phyloP scores from a whole-genome alignment of 2,888 invertebrate genomes.

The Drosophila longiperda region DNA sequence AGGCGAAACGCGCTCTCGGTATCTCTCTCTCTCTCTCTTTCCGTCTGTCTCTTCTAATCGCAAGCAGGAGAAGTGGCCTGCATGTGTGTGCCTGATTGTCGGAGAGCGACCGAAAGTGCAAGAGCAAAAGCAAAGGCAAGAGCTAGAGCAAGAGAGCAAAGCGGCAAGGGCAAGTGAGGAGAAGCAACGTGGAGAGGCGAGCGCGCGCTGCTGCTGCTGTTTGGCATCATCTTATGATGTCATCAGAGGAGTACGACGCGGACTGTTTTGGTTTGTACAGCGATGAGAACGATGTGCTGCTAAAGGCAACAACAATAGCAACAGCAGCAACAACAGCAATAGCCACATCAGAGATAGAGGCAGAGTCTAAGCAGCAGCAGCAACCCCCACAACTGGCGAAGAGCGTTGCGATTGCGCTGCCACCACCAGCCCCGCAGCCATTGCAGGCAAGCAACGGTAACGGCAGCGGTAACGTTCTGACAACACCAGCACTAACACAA shows the following conservation, averaged over 20 bases:
- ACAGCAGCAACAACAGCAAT: conserved; percentile 84
- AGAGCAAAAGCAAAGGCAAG: conserved; percentile 30
- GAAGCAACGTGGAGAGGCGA: conserved; percentile 65
- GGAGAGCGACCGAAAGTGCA: conserved; percentile 54
- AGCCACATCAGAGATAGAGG: conserved; percentile 38
- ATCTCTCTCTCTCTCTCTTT: conserved; percentile 12
- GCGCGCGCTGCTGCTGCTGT: conserved; percentile 85
- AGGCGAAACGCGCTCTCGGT: conserved; percentile 46
- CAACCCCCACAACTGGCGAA: conserved; percentile 54
- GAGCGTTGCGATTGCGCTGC: conserved; percentile 43
- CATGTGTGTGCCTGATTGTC: conserved; percentile 47
- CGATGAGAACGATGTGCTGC: conserved; percentile 92
- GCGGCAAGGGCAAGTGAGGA: conserved; percentile 12
- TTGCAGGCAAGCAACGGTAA: conserved; percentile 61
- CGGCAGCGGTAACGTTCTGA: conserved; percentile 47
- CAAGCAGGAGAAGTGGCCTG: conserved; percentile 55
- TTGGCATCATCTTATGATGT: conserved; percentile 93
- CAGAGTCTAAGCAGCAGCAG: conserved; percentile 86
- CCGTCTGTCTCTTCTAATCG: conserved; percentile 21
- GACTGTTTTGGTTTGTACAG: conserved; percentile 96
- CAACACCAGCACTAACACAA: conserved; percentile 39
- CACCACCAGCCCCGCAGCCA: conserved; percentile 52
- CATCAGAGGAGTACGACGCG: conserved; percentile 98
- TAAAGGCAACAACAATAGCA: conserved; percentile 92
- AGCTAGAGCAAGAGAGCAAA: conserved; percentile 11